phyloP scores from a whole-genome alignment of 2,888 invertebrate genomes.

The Carabus problematicus region DNA sequence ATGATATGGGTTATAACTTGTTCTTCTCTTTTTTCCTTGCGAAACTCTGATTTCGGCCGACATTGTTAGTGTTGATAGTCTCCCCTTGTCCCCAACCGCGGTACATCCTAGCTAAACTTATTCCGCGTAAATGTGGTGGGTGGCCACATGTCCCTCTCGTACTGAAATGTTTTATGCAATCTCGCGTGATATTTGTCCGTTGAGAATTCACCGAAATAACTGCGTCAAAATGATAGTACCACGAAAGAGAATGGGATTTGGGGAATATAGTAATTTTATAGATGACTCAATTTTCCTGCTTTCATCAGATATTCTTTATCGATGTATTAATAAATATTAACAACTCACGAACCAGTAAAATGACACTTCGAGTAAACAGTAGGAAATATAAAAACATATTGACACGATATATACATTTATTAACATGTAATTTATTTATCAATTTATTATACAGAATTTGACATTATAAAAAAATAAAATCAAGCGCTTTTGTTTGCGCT shows the following conservation, averaged over 20 bases:
- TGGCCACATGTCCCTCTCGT: not conserved
- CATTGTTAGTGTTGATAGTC: not conserved
- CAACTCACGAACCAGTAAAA: no score
- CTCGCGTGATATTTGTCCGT: conserved; percentile 25
- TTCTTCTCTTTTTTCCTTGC: not conserved
- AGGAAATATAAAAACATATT: no score
- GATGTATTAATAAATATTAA: no score
- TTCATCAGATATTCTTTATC: no score
- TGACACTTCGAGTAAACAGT: no score
- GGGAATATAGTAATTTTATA: conserved; percentile 35
- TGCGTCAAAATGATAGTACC: conserved; percentile 31
- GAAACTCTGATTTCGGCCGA: not conserved
- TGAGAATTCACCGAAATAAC: conserved; percentile 10
- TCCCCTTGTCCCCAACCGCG: not conserved
- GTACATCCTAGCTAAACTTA: not conserved
- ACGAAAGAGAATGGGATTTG: conserved; percentile 31
- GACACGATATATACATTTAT: no score
- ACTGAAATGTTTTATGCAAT: conserved; percentile 18
- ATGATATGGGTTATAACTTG: no score
- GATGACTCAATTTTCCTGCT: conserved; percentile 29
- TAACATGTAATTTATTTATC: no score
- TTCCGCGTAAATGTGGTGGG: not conserved
- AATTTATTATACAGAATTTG: no score
- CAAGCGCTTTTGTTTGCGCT: no score
- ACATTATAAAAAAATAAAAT: no score